Base-by-base conservation (phyloP, 2,888 invertebrate genomes). In the Pyrrhosoma nymphula region DNA sequence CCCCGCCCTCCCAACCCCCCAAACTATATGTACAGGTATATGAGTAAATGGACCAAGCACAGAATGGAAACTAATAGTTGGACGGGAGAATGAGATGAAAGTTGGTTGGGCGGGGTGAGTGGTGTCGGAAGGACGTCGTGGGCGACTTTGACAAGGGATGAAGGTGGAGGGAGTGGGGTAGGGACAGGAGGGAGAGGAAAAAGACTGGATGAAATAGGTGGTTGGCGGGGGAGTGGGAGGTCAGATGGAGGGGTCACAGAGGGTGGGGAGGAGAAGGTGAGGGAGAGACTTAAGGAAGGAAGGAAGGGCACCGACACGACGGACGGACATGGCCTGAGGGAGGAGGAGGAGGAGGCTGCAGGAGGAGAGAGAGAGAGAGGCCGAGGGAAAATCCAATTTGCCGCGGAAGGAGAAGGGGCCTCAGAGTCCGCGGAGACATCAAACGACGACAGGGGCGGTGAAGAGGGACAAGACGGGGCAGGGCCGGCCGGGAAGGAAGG, bases 371-470 rank as follows among this genome's bases (percentile, higher is more conserved):
- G 14, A 18, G 35, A 35, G 35, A 82, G 82, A 82, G 82, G 30
- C 35, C 82, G 35, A 23, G 35, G 82, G 82, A 82, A 82, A 82
- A 82, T 82, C 82, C 35, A 82, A 82, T 82, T 82, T 82, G 35
- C 30, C 82, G 82, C 82, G 82, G 82, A 18, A 82, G 82, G 82
- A 82, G 82, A 82, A 60, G 60, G 60, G 69, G 69, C 69, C 69
- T n/a, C 16, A 8, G 12, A 30, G 30, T 82, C 82, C 30, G 82
- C 82, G 82, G 30, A 82, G 82, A 82, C 82, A 82, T 82, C 82
- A 82, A 82, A 82, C 82, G 82, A 35, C 82, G 82, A 82, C 82
- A 82, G 82, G 69, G 82, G n/a, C 69, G n/a, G n/a, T 14, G 47
- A 8, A 47, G 47, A 47, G 47, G 47, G 47, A 47, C 47, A 8